Conservation (phyloP, 2,113 vertebrate species). For the Shinisaurus crocodilurus region DNA sequence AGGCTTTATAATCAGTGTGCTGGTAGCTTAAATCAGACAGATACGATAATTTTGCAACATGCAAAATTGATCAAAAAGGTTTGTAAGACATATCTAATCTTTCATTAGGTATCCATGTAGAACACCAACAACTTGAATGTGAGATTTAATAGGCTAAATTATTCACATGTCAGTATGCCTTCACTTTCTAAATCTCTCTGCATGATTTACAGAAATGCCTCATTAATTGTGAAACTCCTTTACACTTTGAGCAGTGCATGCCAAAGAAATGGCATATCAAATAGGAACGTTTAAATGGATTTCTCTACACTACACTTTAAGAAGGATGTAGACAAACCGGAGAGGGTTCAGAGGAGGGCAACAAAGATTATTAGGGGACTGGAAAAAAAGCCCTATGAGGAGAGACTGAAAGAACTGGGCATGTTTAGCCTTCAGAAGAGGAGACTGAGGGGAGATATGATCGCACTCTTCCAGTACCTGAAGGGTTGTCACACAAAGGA, state of each 20-base stretch:
- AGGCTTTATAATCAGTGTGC: background rate
- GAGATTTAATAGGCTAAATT: background rate
- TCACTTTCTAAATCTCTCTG: background rate
- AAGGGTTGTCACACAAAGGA: too few species aligned
- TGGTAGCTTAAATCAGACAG: slow-evolving; percentile 60
- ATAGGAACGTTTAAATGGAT: background rate
- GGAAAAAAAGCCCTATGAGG: too few species aligned
- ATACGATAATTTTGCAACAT: slow-evolving; percentile 49
- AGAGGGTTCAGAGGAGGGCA: too few species aligned
- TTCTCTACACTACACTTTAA: too few species aligned
- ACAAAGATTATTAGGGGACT: too few species aligned
- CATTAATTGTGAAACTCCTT: background rate
- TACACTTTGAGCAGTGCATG: background rate
- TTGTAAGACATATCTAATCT: slow-evolving; percentile 2
- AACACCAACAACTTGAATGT: background rate
- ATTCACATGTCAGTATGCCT: background rate
- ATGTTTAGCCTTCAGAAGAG: too few species aligned
- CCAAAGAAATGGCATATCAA: background rate
- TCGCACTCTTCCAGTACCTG: too few species aligned
- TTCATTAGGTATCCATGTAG: background rate
- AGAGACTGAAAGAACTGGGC: too few species aligned
- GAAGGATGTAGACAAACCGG: too few species aligned
- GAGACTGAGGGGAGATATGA: too few species aligned
- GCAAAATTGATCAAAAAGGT: slow-evolving; percentile 35
- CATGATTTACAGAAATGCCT: background rate